Conservation (phyloP, 2,888 invertebrate species). For the Lochmaea crataegi region DNA sequence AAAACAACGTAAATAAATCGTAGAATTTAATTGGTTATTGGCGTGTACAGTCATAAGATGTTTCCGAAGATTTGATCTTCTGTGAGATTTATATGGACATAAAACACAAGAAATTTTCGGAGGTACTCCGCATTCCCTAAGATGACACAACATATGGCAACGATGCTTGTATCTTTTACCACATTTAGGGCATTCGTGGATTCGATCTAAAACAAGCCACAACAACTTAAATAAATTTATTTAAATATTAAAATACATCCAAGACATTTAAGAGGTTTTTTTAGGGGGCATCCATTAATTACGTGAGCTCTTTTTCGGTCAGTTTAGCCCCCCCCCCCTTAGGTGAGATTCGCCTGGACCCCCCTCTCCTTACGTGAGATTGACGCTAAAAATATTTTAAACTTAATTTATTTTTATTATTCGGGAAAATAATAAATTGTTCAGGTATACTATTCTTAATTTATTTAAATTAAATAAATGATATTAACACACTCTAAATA, state of each 20-base stretch:
- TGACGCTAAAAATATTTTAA: too few relatives aligned
- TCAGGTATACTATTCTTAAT: too few relatives aligned
- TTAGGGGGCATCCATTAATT: too few relatives aligned
- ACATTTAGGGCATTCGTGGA: constrained; percentile 38
- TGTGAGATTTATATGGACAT: constrained; percentile 60
- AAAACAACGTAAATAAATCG: background rate
- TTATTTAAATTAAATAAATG: too few relatives aligned
- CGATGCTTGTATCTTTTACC: constrained; percentile 58
- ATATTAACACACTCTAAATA: too few relatives aligned
- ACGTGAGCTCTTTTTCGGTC: too few relatives aligned
- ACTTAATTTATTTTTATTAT: too few relatives aligned
- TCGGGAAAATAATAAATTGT: too few relatives aligned
- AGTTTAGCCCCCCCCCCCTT: too few relatives aligned
- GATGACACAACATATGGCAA: constrained; percentile 65
- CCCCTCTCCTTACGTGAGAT: too few relatives aligned
- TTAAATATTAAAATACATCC: background rate
- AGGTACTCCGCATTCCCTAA: constrained; percentile 69
- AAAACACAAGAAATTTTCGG: constrained; percentile 68
- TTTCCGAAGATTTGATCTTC: constrained; percentile 47
- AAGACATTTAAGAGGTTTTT: background rate
- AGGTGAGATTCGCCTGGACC: too few relatives aligned
- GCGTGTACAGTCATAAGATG: constrained; percentile 39
- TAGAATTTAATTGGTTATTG: background rate
- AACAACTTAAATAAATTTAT: background rate
- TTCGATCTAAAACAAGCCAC: constrained; percentile 28